These are phyloP conservation scores for Lepus timidus DNA, from an alignment of 2,113 vertebrate genomes.

Conservation along the genomic window DNA sequence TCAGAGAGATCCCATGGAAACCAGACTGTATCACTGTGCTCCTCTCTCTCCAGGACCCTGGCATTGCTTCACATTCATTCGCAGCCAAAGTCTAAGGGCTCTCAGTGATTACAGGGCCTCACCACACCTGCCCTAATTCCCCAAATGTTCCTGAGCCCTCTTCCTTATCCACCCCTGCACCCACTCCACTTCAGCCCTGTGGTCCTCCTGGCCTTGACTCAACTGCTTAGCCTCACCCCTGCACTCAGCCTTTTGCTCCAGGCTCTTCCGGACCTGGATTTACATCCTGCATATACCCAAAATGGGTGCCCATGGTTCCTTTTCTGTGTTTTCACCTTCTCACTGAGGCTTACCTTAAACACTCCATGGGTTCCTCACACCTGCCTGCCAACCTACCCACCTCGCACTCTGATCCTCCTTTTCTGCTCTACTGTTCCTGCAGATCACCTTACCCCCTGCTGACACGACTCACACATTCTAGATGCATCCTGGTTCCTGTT, in stretches of 20 bases:
- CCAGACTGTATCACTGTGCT: accelerated
- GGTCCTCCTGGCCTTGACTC: background rate
- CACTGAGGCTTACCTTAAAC: background rate
- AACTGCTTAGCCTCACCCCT: accelerated
- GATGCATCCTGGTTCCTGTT: background rate
- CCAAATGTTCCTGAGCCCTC: background rate
- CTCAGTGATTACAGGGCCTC: accelerated
- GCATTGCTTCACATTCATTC: accelerated
- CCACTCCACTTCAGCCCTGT: background rate
- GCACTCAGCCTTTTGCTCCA: too few species aligned
- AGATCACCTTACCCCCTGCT: background rate
- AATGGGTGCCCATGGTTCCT: background rate
- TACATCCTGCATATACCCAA: background rate
- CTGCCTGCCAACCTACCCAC: background rate
- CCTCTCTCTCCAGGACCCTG: background rate
- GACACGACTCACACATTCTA: too few species aligned
- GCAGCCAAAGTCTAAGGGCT: background rate
- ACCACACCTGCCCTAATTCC: background rate
- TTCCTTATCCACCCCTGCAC: background rate
- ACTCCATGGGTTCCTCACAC: background rate
- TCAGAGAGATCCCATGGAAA: background rate
- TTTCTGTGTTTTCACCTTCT: background rate
- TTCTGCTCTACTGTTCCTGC: background rate
- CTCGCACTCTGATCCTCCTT: too few species aligned
- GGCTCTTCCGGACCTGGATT: background rate